These are phyloP conservation scores for Vulpes lagopus DNA, from an alignment of 2,113 vertebrate species.

Conservation along the genomic window DNA sequence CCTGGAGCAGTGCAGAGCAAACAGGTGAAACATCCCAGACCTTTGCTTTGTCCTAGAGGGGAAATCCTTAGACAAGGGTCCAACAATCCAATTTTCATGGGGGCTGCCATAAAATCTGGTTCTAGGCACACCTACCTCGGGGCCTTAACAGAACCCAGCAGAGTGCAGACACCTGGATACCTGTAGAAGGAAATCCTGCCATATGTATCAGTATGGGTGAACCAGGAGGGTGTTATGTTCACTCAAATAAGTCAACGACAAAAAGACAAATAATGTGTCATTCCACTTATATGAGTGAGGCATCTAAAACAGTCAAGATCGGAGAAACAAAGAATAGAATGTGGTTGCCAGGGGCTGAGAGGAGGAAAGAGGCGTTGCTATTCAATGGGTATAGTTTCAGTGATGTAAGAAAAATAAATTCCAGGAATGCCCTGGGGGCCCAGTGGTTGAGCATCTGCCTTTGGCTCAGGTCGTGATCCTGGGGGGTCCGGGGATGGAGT, in stretches of 20 bases:
- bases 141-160: neutral
- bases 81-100: neutral
- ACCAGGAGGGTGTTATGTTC: neutral
- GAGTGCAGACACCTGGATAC: no score
- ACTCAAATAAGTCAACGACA: neutral
- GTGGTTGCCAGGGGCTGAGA: neutral
- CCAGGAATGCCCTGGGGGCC: neutral
- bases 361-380: neutral
- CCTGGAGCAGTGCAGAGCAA: neutral
- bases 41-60: neutral
- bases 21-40: neutral
- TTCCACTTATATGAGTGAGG: accelerated
- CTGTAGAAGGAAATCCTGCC: neutral
- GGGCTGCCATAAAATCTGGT: neutral
- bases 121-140: neutral
- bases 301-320: neutral
- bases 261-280: neutral
- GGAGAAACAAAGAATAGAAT: neutral
- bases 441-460: no score
- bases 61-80: neutral
- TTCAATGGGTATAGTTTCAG: neutral
- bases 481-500: no score
- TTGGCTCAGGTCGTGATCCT: no score
- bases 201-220: neutral
- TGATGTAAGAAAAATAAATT: neutral